Evolutionary conservation across 2,113 vertebrate genomes (phyloP).

Genomic region (Naja naja): DNA sequence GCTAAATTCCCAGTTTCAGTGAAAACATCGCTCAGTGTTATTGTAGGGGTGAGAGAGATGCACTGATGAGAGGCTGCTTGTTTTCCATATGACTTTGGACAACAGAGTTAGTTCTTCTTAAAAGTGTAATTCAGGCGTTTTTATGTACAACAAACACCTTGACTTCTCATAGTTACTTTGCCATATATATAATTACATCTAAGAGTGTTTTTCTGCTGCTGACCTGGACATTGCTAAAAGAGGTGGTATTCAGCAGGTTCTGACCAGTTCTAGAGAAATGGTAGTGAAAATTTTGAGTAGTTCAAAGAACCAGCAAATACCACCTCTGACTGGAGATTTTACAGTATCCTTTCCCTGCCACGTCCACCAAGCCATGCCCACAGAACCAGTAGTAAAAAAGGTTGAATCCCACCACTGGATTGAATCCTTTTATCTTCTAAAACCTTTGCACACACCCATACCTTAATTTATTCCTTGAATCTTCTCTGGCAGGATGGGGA

Average conservation of each 20-base stretch:
- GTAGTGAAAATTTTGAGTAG: no score
- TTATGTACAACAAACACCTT: conserved; percentile 46
- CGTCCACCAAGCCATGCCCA: no score
- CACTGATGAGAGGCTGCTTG: background rate
- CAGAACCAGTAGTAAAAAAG: no score
- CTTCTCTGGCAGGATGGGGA: background rate
- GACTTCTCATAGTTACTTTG: conserved; percentile 41
- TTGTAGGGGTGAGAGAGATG: background rate
- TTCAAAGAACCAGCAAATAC: no score
- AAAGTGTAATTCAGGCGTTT: conserved; percentile 24
- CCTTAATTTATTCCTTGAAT: background rate
- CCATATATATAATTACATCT: background rate
- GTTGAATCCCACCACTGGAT: background rate
- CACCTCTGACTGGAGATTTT: no score
- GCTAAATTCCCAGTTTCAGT: background rate
- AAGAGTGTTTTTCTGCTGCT: background rate
- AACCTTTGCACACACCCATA: background rate
- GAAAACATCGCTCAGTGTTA: conserved; percentile 1
- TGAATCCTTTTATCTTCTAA: background rate
- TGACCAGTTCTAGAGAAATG: no score
- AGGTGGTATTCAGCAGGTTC: no score
- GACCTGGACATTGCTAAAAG: background rate
- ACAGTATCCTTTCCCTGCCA: no score
- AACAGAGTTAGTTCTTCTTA: conserved; percentile 14
- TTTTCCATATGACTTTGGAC: conserved; percentile 12